Evolutionary conservation across 2,797 vertebrate genomes (phyloP).

Genomic region (Aplochiton taeniatus): DNA sequence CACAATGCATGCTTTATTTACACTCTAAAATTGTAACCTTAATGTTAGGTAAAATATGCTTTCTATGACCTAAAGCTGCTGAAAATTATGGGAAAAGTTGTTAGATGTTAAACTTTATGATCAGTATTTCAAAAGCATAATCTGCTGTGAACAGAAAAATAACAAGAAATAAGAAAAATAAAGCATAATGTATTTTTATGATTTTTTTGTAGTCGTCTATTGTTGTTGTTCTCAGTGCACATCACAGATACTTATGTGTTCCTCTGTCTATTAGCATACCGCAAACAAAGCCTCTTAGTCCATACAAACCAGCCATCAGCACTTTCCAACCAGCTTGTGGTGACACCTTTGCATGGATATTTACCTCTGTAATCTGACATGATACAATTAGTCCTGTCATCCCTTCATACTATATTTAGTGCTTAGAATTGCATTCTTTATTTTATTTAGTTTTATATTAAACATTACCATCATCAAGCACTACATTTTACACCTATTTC

Average conservation of each 20-base stretch:
- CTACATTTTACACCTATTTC: too few species aligned
- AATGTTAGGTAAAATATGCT: constrained; percentile 32
- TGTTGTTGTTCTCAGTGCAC: background rate
- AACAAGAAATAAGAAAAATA: constrained; percentile 42
- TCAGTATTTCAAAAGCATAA: constrained; percentile 39
- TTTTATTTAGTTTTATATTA: too few species aligned
- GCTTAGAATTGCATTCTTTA: too few species aligned
- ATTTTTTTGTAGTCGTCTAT: background rate
- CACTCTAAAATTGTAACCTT: background rate
- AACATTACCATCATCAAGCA: too few species aligned
- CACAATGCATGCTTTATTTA: background rate
- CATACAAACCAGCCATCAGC: constrained; percentile 44
- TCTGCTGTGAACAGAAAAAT: too few species aligned
- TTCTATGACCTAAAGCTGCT: constrained; percentile 6
- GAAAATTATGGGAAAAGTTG: constrained; percentile 32
- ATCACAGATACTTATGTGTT: background rate
- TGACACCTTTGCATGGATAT: too few species aligned
- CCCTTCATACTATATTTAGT: too few species aligned
- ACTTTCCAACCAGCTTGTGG: constrained; percentile 36
- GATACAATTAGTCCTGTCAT: too few species aligned
- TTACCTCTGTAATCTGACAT: too few species aligned
- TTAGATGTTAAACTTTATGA: constrained; percentile 15
- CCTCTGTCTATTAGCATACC: constrained; percentile 32
- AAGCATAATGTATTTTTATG: constrained; percentile 66
- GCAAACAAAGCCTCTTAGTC: constrained; percentile 52